Base-by-base conservation (phyloP, 2,888 invertebrate genomes). In the Brachypalpus laphriformis region DNA sequence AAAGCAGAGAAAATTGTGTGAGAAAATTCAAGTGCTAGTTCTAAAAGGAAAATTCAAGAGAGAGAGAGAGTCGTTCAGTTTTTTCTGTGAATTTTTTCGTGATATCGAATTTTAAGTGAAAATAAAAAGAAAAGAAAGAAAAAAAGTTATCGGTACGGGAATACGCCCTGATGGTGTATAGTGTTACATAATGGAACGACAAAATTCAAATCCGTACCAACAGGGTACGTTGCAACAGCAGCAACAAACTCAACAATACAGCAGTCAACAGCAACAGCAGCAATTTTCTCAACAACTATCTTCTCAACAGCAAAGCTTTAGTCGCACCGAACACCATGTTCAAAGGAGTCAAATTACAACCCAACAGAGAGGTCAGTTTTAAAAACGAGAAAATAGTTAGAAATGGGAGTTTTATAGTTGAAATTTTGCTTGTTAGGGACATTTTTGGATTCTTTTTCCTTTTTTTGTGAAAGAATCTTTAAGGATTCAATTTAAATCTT, bases 311-410 rank as follows among this genome's bases (percentile, higher is more conserved):
- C 93, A 93, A 91, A 93, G 94, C 90, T 94, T 94, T 91, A 93
- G 95, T 91, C 95, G 95, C 89, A 96, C 96, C 93, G 95, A 95
- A 92, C 96, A 95, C 92, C 94, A 95, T 93, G 90, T 91, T 86
- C 86, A 86, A 70, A 95, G 95, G 89, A 94, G 95, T 91, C 96
- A 96, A 93, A 94, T 95, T 93, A 95, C 95, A 93, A 91, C 91
- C 87, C 95, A 95, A 92, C 95, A 96, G 93, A 94, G 95, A 95
- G 95, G 96, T 94, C 92, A 93, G 94, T 93, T 87, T 65, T 28
- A 16, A 16, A 54, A 56, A 34, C 8, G 2, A 51, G 20, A 34
- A 28, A 49, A 20, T 22, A n/a, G 11, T 0, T n/a, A 45, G 7
- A 54, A 28, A 8, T 2, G 16, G 6, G 9, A 28, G 14, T 51